Conservation (phyloP, 2,113 vertebrate genomes). For the Nycticryphes semicollaris region DNA sequence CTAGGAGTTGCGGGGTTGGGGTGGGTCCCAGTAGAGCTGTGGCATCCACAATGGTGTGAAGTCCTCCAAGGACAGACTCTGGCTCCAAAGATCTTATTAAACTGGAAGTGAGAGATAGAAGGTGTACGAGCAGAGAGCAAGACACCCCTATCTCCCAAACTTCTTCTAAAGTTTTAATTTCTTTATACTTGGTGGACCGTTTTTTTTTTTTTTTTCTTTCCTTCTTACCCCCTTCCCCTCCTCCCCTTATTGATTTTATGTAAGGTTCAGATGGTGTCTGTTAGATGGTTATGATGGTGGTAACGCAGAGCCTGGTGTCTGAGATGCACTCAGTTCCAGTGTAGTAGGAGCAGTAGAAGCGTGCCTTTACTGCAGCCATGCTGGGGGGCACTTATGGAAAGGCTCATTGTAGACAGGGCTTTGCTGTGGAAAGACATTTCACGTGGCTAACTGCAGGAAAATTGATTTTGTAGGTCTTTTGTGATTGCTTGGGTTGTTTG, state of each 20-base stretch:
- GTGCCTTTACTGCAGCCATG: not conserved
- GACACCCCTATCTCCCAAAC: too few relatives aligned
- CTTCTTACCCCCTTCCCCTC: too few relatives aligned
- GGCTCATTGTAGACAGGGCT: not conserved
- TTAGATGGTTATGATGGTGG: not conserved
- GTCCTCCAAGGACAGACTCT: not conserved
- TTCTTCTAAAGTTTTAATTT: not conserved
- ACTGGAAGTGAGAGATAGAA: not conserved
- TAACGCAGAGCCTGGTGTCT: not conserved
- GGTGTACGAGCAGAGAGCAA: not conserved
- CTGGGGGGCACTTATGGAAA: not conserved
- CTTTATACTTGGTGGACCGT: not conserved
- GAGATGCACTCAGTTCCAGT: not conserved
- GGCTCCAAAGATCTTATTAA: not conserved
- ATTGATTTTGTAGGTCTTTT: not conserved
- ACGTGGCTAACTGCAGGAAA: not conserved
- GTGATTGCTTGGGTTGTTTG: not conserved
- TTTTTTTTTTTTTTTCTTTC: not conserved
- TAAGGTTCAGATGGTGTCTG: not conserved
- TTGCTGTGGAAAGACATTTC: not conserved
- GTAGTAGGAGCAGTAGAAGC: not conserved
- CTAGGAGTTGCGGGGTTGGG: not conserved
- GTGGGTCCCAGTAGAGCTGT: not conserved
- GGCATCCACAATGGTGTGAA: not conserved
- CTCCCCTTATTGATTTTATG: accelerated